Base-by-base conservation (phyloP, 2,888 invertebrate genomes). In the Netelia melanura region DNA sequence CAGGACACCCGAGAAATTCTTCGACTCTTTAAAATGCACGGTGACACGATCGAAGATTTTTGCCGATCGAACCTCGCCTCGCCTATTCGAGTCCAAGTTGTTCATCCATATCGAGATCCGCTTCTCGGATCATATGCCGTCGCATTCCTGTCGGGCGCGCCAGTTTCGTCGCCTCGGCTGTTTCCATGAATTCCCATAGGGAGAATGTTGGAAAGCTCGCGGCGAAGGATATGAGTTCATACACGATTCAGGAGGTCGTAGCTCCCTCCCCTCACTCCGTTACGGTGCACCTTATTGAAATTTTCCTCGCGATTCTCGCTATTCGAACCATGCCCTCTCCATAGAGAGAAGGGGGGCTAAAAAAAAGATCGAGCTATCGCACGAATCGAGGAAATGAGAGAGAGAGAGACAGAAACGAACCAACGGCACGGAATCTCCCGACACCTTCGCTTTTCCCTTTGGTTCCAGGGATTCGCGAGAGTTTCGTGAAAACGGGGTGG, bases 281-380 rank as follows among this genome's bases (percentile, higher is more conserved):
- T 38, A 38, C n/a, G 3, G 65, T 23, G 76, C 71, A 58, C 72
- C 84, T 77, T 72, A 84, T 84, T 84, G 72, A 81, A 81, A 84
- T 81, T 84, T 81, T 64, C 78, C 71, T 81, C 81, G 78, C 52
- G 58, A 74, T 78, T 58, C 30, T 58, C 52, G 23, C 61, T 54
- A 21, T 81, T 48, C 25, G 30, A 65, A 74, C 23, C 23, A 30
- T 52, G 74, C 48, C 48, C 1, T 48, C 48, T 14, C 11, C 3
- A 8, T 2, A 43, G 38, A 6, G 38, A 3, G 38, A 6, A 6
- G 1, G 38, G 38, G 38, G 38, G 38, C 5, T 38, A 21, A 70
- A 14, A 3, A 56, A 79, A 43, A 74, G 65, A 81, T 81, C 78
- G 64, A 58, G 44, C 30, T 48, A n/a, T 38, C 38, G 48, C 54